Conservation (phyloP, 2,888 invertebrate genomes). For the Megastigmus dorsalis region DNA sequence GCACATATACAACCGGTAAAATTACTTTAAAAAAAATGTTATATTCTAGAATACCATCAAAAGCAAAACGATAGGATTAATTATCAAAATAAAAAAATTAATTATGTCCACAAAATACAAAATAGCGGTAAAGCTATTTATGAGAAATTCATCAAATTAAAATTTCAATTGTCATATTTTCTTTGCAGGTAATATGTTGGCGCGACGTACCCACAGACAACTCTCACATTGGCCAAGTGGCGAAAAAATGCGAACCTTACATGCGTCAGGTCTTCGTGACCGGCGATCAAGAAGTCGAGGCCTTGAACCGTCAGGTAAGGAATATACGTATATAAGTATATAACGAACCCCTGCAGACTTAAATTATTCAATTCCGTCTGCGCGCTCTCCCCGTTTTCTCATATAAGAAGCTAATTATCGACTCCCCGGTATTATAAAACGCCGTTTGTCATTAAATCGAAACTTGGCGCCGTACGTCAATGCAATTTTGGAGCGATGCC, state of each 20-base stretch:
- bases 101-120: too few relatives aligned
- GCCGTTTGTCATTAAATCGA: slow-evolving; percentile 12
- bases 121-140: too few relatives aligned
- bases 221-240: slow-evolving; percentile 91
- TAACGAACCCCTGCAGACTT: neutral
- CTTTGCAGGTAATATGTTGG: slow-evolving; percentile 88
- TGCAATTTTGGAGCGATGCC: neutral
- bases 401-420: neutral
- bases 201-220: slow-evolving; percentile 93
- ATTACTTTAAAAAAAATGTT: too few relatives aligned
- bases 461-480: neutral
- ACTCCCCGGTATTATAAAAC: neutral
- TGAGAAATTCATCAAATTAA: too few relatives aligned
- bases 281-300: slow-evolving; percentile 79
- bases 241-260: slow-evolving; percentile 94
- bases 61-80: too few relatives aligned
- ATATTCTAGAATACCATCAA: too few relatives aligned
- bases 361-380: neutral
- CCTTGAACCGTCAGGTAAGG: slow-evolving; percentile 81
- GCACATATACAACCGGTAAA: too few relatives aligned
- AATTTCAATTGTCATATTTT: too few relatives aligned
- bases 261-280: slow-evolving; percentile 95
- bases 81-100: too few relatives aligned
- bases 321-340: neutral
- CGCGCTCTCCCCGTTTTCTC: neutral